Conservation (phyloP, 1,140 invertebrate species). For the Solenopsis invicta region DNA sequence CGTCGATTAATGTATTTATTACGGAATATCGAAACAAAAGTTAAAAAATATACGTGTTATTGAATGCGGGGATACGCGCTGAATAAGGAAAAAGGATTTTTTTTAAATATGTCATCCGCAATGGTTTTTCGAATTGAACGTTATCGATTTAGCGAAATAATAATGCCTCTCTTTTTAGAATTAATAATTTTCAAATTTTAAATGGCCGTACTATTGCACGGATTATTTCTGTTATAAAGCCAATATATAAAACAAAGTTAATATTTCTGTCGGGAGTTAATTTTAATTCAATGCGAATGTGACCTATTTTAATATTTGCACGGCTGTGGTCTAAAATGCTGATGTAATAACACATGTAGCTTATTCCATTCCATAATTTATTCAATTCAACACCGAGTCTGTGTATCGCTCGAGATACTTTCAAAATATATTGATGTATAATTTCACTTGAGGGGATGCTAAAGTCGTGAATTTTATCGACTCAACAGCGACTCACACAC, state of each 20-base stretch:
- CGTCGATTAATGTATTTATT: constrained; percentile 12
- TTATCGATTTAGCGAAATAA: constrained; percentile 29
- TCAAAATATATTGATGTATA: background rate
- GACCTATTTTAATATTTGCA: constrained; percentile 46
- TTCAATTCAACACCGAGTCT: background rate
- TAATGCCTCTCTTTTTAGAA: constrained; percentile 6
- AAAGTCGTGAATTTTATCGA: no score
- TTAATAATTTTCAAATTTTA: constrained; percentile 41
- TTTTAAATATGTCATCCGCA: constrained; percentile 7
- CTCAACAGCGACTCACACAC: no score
- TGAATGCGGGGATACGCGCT: background rate
- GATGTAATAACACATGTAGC: background rate
- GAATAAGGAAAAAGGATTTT: background rate
- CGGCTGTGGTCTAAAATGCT: background rate
- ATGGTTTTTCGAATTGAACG: constrained; percentile 17
- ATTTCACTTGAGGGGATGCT: no score
- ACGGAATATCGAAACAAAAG: background rate
- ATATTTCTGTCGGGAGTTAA: constrained; percentile 37
- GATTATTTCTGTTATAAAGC: constrained; percentile 3
- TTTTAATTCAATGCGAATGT: constrained; percentile 43
- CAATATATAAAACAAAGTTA: constrained; percentile 37
- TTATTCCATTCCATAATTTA: constrained; percentile 17
- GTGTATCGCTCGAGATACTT: background rate
- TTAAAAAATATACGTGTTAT: constrained; percentile 1
- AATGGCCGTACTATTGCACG: constrained; percentile 16